Evolutionary conservation across 2,113 vertebrate species (phyloP).

Genomic region (Mandrillus leucophaeus): DNA sequence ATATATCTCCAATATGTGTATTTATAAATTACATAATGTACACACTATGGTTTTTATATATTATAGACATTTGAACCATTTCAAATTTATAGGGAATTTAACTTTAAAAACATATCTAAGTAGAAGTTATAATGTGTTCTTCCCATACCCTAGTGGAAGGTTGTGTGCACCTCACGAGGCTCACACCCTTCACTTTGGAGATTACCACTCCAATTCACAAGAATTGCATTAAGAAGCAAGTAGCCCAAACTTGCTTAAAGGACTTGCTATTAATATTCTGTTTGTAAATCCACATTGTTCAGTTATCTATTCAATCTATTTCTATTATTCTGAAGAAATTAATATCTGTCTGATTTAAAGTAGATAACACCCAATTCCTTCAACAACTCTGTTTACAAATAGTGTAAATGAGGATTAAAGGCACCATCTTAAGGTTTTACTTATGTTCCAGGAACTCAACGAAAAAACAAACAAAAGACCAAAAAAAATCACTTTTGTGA

Average conservation of each 20-base stretch:
- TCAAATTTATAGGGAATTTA: background rate
- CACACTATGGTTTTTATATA: background rate
- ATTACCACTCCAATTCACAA: background rate
- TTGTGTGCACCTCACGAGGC: background rate
- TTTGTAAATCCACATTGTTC: background rate
- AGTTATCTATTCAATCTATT: background rate
- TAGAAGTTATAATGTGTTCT: background rate
- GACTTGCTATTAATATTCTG: background rate
- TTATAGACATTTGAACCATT: constrained; percentile 3
- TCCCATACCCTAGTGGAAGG: background rate
- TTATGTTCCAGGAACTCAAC: background rate
- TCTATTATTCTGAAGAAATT: constrained; percentile 22
- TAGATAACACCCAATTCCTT: background rate
- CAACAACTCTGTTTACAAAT: constrained; percentile 5
- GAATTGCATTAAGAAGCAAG: background rate
- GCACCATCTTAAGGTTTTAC: background rate
- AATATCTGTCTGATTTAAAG: constrained; percentile 5
- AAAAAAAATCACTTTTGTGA: background rate
- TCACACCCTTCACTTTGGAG: background rate
- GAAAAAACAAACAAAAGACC: background rate
- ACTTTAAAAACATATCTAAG: background rate
- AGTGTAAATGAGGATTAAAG: background rate
- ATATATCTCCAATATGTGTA: background rate
- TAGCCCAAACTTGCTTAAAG: background rate
- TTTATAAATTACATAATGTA: background rate